Percentiles rank a stretch among this genome's conserved stretches.
These are phyloP conservation scores for Danio tinwini DNA, from an alignment of 2,797 vertebrate genomes.

Conservation along the genomic window DNA sequence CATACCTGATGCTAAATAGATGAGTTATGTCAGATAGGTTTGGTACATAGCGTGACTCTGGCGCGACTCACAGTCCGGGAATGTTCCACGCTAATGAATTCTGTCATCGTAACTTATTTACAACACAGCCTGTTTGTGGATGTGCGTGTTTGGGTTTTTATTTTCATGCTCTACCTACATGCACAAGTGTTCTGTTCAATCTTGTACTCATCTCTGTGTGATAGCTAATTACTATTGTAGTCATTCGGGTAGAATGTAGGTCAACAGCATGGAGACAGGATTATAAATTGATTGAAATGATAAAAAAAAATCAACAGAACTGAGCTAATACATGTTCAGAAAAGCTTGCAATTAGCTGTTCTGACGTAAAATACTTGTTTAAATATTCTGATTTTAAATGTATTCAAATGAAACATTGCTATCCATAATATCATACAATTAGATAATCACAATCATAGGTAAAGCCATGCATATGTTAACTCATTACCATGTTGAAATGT, in stretches of 20 bases:
- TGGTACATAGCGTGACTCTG: slow-evolving; percentile 50
- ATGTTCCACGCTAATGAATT: slow-evolving; percentile 41
- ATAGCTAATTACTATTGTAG: not conserved
- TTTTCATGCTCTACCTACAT: slow-evolving; percentile 8
- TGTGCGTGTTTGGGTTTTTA: not conserved
- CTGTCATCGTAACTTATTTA: slow-evolving; percentile 3
- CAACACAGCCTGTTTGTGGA: not conserved
- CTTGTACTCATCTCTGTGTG: not conserved
- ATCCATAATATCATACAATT: too few relatives aligned
- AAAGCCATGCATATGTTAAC: too few relatives aligned
- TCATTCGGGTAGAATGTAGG: not conserved
- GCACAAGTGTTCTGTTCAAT: not conserved
- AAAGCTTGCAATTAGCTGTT: not conserved
- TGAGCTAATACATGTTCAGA: not conserved
- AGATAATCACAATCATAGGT: too few relatives aligned
- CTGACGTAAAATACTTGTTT: not conserved
- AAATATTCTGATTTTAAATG: too few relatives aligned
- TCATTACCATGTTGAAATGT: too few relatives aligned
- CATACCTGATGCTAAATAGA: slow-evolving; percentile 36
- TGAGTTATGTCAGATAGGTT: slow-evolving; percentile 26
- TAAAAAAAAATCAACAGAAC: not conserved
- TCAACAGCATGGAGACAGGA: not conserved
- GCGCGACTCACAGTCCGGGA: slow-evolving; percentile 39
- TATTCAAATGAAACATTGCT: too few relatives aligned
- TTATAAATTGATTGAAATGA: not conserved